Base-by-base conservation (phyloP, 1,140 invertebrate species). In the Drosophila cardini region DNA sequence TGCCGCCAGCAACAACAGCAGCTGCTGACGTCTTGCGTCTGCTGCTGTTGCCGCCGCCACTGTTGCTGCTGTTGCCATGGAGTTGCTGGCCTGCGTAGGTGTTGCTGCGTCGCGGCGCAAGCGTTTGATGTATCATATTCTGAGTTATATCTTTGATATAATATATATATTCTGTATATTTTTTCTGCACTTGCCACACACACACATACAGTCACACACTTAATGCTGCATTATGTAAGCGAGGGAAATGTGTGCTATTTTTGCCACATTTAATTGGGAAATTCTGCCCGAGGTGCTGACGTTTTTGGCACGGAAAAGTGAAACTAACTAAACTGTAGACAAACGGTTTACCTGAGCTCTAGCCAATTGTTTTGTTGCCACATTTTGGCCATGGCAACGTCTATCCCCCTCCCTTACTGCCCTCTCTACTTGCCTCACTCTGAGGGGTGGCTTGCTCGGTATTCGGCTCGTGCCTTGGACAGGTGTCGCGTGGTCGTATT, bases 361-460 rank as follows among this genome's bases (percentile, higher is more conserved):
- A 8, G 36, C 50, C 65, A 73, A 52, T 89, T 84, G 84, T 84
- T 89, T 87, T 89, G 83, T 79, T 40, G 52, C 36, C 68, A 63
- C 82, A 74, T 80, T 75, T 87, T 90, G 84, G 81, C 84, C 84
- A 89, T 89, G 84, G 84, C 80, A 89, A 89, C 84, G 84, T 52
- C 16, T 48, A 42, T 16, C 18, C 46, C 16, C 11, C 46, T 9
- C 3, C 43, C 43, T 10, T 15, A 1, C 43, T 16, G 21, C 43
- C 13, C 16, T 21, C 13, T 13, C 21, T n/a, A 1, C n/a, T 4
- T 7, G 4, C 38, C 38, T 16, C 13, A 26, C 15, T 9, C n/a
- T 13, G 4, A 43, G 36, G 58, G 67, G 72, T 70, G 57, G 56
- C 26, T 58, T 36, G 26, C 26, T 45, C 21, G 38, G 55, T 2